Percentiles rank a stretch among this genome's conserved stretches.
Conservation (phyloP, 2,797 vertebrate species). For the Muscicapa comitata region DNA sequence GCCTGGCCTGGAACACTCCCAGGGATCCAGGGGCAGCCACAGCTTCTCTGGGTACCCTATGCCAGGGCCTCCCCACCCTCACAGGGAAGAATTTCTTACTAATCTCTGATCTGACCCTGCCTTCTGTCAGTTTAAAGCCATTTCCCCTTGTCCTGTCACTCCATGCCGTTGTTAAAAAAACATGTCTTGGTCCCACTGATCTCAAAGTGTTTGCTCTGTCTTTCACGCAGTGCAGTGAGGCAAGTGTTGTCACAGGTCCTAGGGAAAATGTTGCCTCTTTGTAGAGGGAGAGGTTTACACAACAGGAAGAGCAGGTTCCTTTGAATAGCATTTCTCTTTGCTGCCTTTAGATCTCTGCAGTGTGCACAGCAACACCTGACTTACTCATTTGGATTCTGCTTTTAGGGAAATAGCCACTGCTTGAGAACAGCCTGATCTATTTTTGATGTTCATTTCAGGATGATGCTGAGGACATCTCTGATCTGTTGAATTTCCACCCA, state of each 20-base stretch:
- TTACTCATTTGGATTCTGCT: background rate
- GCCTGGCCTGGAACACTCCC: background rate
- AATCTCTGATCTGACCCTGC: background rate
- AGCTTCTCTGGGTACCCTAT: background rate
- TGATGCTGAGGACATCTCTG: background rate
- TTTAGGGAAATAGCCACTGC: background rate
- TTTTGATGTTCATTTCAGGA: background rate
- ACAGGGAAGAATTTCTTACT: background rate
- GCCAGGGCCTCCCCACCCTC: background rate
- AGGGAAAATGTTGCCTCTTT: background rate
- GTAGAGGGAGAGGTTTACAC: background rate
- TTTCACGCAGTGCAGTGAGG: background rate
- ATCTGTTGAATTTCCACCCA: background rate
- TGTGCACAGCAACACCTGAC: background rate
- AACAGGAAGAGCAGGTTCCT: conserved; percentile 46
- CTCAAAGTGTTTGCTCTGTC: background rate
- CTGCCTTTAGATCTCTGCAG: background rate
- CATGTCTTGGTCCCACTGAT: background rate
- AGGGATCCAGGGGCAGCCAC: background rate
- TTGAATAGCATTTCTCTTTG: conserved; percentile 9
- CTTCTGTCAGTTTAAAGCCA: background rate
- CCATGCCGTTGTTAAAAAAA: background rate
- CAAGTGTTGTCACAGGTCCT: background rate
- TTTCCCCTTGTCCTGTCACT: background rate
- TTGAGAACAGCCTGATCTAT: background rate